Evolutionary conservation across 2,888 invertebrate genomes (phyloP).

Genomic region (Ophioninae sp.): DNA sequence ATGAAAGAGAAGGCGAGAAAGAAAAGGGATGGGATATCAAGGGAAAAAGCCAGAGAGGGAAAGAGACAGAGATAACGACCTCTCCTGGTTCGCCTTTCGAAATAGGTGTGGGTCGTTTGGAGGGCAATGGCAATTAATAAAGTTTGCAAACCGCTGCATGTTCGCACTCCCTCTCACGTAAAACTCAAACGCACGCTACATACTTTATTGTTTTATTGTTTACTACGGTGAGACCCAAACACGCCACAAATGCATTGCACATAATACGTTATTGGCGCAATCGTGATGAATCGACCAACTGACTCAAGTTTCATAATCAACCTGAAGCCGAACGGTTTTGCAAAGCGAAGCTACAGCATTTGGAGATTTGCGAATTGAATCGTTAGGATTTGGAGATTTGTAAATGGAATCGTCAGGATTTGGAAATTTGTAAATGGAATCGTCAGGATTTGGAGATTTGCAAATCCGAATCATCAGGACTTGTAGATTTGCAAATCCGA

Average conservation of each 20-base stretch:
- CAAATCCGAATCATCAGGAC: too few species aligned
- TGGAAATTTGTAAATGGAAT: too few species aligned
- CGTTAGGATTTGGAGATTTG: too few species aligned
- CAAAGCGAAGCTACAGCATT: constrained; percentile 34
- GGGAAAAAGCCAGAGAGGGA: neutral
- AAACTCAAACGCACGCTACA: constrained; percentile 1
- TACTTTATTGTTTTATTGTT: constrained; percentile 8
- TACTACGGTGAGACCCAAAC: neutral
- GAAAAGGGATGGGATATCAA: constrained; percentile 13
- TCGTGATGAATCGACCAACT: neutral
- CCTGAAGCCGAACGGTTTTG: constrained; percentile 23
- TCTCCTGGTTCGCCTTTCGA: constrained; percentile 29
- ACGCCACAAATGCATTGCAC: neutral
- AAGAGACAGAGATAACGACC: constrained; percentile 8
- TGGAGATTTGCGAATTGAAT: neutral
- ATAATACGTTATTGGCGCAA: neutral
- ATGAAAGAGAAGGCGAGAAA: constrained; percentile 12
- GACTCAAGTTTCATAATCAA: neutral
- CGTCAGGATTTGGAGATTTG: too few species aligned
- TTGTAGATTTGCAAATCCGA: too few species aligned
- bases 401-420: too few species aligned
- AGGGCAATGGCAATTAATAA: constrained; percentile 55
- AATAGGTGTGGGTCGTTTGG: neutral
- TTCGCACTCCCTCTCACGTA: neutral
- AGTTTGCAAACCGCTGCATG: constrained; percentile 47